These are phyloP conservation scores for Scrobipalpa atriplicella DNA, from an alignment of 2,888 invertebrate species.

Conservation along the genomic window DNA sequence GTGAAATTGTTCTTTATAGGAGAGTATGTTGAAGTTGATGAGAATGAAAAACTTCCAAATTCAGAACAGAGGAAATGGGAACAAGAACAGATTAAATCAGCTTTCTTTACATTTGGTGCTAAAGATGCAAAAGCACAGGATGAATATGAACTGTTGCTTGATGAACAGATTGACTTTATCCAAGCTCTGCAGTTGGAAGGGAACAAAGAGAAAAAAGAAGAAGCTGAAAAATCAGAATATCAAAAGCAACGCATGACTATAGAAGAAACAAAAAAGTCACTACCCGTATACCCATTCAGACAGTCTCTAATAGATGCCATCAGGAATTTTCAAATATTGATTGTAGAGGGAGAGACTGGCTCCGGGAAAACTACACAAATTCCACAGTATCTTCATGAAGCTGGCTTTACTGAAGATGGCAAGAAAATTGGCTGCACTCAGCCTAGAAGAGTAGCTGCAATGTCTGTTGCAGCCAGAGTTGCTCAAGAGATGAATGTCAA, in stretches of 20 bases:
- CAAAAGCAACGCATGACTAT: conserved; percentile 89
- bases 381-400: conserved; percentile 98
- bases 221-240: conserved; percentile 85
- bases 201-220: conserved; percentile 81
- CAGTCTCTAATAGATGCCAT: conserved; percentile 95
- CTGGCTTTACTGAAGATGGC: conserved; percentile 92
- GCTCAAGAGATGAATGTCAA: conserved; percentile 99
- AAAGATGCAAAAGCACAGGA: conserved; percentile 89
- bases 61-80: conserved; percentile 98
- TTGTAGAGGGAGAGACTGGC: conserved; percentile 99
- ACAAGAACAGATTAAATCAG: conserved; percentile 97
- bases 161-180: conserved; percentile 99
- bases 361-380: conserved; percentile 99
- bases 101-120: conserved; percentile 96
- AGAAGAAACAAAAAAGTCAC: conserved; percentile 94
- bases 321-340: conserved; percentile 93
- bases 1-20: conserved; percentile 58
- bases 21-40: conserved; percentile 93
- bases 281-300: conserved; percentile 97
- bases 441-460: conserved; percentile 98
- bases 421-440: conserved; percentile 98
- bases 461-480: conserved; percentile 99
- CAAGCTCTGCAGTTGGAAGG: conserved; percentile 93
- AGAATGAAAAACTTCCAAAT: conserved; percentile 91
- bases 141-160: conserved; percentile 96